phyloP scores from a whole-genome alignment of 2,888 invertebrate species.

The Eristalis arbustorum region DNA sequence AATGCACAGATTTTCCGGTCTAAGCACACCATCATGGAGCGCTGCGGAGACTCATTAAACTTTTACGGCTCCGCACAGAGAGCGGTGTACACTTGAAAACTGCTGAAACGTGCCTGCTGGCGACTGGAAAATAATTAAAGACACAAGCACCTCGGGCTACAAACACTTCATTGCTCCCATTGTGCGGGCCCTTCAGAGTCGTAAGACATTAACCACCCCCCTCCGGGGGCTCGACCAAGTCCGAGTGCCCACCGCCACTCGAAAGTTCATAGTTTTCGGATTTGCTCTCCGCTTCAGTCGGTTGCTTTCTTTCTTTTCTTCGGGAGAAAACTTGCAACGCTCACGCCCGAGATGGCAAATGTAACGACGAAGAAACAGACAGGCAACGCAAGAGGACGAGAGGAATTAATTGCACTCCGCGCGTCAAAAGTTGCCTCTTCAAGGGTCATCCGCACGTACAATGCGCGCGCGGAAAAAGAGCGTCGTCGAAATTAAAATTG shows the following conservation, averaged over 20 bases:
- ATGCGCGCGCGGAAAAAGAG: conserved; percentile 10
- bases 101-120: conserved; percentile 64
- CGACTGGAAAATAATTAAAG: conserved; percentile 66
- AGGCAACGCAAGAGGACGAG: neutral
- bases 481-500: conserved; percentile 59
- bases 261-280: neutral
- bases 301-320: neutral
- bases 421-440: conserved; percentile 40
- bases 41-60: conserved; percentile 63
- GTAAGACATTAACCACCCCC: conserved; percentile 64
- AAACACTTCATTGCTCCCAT: conserved; percentile 50
- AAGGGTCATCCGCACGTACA: conserved; percentile 31
- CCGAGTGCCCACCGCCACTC: conserved; percentile 34
- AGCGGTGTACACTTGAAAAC: conserved; percentile 42
- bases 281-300: neutral
- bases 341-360: neutral
- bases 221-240: conserved; percentile 3
- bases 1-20: conserved; percentile 52
- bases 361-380: neutral
- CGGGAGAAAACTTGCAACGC: conserved; percentile 21
- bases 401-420: conserved; percentile 45
- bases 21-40: conserved; percentile 34
- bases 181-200: conserved; percentile 33
- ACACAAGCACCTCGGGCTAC: conserved; percentile 58
- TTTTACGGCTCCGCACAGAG: conserved; percentile 57